Evolutionary conservation across 2,113 vertebrate species (phyloP).

Genomic region (Tupaia chinensis): DNA sequence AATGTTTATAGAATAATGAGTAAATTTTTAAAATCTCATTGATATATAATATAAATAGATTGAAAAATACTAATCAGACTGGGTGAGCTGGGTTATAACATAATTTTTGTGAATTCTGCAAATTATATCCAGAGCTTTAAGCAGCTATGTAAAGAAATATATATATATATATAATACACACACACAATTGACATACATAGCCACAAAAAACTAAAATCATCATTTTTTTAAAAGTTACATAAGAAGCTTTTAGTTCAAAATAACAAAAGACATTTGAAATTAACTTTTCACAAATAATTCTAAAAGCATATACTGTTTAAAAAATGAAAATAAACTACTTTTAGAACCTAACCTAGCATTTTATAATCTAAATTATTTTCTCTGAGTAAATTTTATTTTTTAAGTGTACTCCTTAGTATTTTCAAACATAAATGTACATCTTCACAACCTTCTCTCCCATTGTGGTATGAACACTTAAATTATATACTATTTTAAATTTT

Average conservation of each 20-base stretch:
- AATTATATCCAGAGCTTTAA: conserved; percentile 29
- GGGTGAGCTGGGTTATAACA: not conserved
- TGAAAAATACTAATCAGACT: not conserved
- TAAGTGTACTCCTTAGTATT: not conserved
- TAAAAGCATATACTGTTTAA: not conserved
- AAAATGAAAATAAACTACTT: conserved; percentile 1
- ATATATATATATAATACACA: too few species aligned
- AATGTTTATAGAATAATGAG: not conserved
- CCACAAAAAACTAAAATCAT: not conserved
- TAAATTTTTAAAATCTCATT: conserved; percentile 18
- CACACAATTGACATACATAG: not conserved
- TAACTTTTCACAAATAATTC: not conserved
- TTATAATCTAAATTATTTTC: not conserved
- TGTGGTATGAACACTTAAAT: not conserved
- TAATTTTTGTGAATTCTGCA: not conserved
- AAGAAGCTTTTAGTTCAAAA: conserved; percentile 11
- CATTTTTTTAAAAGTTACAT: not conserved
- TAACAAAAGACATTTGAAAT: conserved; percentile 2
- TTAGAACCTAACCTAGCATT: not conserved
- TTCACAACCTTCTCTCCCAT: not conserved
- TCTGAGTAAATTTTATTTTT: not conserved
- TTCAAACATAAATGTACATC: not conserved
- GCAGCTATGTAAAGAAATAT: not conserved
- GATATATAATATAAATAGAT: not conserved
- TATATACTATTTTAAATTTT: not conserved